These are phyloP conservation scores for Oreochromis aureus DNA, from an alignment of 2,113 vertebrate species.

Conservation along the genomic window DNA sequence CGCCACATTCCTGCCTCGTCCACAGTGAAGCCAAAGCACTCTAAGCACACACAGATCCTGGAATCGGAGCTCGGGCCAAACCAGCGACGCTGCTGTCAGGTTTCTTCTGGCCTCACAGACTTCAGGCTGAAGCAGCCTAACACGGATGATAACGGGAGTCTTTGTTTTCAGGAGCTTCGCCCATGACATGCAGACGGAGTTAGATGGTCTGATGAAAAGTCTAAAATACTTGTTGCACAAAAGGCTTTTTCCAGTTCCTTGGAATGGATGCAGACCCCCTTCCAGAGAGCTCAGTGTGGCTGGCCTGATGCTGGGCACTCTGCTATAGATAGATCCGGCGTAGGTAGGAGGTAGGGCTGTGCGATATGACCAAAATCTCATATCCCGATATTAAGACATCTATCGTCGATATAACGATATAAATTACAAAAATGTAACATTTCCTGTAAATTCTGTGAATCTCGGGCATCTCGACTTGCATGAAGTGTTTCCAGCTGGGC, in stretches of 20 bases:
- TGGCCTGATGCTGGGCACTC: not conserved
- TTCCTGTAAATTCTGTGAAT: no score
- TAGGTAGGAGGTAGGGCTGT: slow-evolving; percentile 16
- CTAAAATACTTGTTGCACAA: rapidly evolving
- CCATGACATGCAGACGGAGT: not conserved
- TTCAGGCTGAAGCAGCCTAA: not conserved
- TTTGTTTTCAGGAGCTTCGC: not conserved
- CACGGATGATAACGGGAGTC: rapidly evolving
- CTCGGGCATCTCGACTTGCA: no score
- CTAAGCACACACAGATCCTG: not conserved
- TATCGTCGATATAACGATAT: no score
- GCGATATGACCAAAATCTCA: no score
- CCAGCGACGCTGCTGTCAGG: not conserved
- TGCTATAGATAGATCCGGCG: slow-evolving; percentile 47
- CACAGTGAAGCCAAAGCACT: not conserved
- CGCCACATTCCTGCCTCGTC: slow-evolving; percentile 21
- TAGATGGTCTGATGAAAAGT: not conserved
- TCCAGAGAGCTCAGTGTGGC: not conserved
- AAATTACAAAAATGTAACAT: no score
- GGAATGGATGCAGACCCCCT: not conserved
- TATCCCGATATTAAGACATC: no score
- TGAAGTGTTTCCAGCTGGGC: no score
- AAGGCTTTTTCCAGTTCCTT: not conserved
- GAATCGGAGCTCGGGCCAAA: not conserved
- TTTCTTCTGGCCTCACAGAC: not conserved